Evolutionary conservation across 2,113 vertebrate species (phyloP), one percentile per base, ranked within the genome.

Genomic region (Circaetus gallicus): DNA sequence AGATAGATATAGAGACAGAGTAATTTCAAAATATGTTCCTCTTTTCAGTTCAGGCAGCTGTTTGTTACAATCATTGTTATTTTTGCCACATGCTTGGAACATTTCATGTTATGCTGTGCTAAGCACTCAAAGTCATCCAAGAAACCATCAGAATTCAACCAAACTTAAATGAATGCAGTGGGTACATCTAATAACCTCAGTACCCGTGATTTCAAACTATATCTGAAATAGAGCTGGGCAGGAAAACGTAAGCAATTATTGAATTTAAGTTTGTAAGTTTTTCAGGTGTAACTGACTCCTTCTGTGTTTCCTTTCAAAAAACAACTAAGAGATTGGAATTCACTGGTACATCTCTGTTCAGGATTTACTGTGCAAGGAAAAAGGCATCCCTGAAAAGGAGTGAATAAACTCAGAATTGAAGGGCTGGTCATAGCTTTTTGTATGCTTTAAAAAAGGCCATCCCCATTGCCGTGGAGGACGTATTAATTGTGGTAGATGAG

Each of bases 11-110:
- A 38, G 3, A 82, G 3, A 82, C 7, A 86, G 18, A 77, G 6
- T 74, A 2, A 78, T 79, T 94, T 90, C 55, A 80, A 94, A 86
- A 32, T 59, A 29, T 19, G 16, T 86, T 88, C n/a, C 10, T 21
- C 10, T 70, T 82, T 89, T 93, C 17, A 67, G 26, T 95, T 95
- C 79, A 63, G 32, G 40, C 71, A 90, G 36, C 24, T 2, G 71
- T 96, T 95, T 93, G 8, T 93, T 83, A 16, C 26, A 43, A 3
- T 53, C 1, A 0, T 72, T 19, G 24, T 66, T 25, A 31, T 74
- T 96, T 97, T 93, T 93, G 34, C 80, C 47, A 63, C 25, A 14
- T 61, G 21, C n/a, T 91, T 93, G 62, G 29, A 96, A 79, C 9
- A 3, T 69, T 95, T 90, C 63, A 28, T 36, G 6, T 63, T 73